These are phyloP conservation scores for Semotilus atromaculatus DNA, from an alignment of 2,797 vertebrate genomes.

Conservation along the genomic window DNA sequence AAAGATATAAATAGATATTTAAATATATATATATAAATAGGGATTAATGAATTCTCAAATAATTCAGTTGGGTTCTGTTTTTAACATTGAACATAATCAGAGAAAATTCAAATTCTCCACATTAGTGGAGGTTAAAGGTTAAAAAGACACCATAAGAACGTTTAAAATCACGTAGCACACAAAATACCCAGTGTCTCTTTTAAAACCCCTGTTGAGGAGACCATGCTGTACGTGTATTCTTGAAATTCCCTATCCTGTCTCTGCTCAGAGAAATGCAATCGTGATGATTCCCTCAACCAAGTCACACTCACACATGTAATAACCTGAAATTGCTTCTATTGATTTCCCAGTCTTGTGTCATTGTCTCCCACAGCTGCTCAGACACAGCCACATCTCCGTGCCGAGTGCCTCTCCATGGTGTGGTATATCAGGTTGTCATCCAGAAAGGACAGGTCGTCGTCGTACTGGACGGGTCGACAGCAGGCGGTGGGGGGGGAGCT, in stretches of 20 bases:
- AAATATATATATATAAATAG: not conserved
- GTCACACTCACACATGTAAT: not conserved
- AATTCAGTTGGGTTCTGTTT: not conserved
- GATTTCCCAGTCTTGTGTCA: not conserved
- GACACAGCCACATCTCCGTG: slow-evolving; percentile 90
- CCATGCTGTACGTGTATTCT: not conserved
- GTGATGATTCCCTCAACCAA: not conserved
- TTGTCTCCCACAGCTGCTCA: slow-evolving; percentile 58
- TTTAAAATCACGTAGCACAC: not conserved
- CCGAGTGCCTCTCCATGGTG: slow-evolving; percentile 92
- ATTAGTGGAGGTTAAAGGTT: not conserved
- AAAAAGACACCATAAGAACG: not conserved
- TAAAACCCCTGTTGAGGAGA: not conserved
- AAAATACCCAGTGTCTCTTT: not conserved
- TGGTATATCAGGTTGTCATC: slow-evolving; percentile 93
- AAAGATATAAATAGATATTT: not conserved
- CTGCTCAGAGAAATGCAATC: not conserved
- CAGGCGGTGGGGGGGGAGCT: slow-evolving; percentile 84
- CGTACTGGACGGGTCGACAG: slow-evolving; percentile 91
- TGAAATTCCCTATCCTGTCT: not conserved
- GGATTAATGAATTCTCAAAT: not conserved
- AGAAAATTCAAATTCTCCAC: not conserved
- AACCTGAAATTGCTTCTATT: not conserved
- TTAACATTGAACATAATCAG: not conserved
- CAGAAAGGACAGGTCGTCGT: slow-evolving; percentile 92